Evolutionary conservation across 2,113 vertebrate species (phyloP), one percentile per base, ranked within the genome.

Genomic region (Cyprinus carpio): DNA sequence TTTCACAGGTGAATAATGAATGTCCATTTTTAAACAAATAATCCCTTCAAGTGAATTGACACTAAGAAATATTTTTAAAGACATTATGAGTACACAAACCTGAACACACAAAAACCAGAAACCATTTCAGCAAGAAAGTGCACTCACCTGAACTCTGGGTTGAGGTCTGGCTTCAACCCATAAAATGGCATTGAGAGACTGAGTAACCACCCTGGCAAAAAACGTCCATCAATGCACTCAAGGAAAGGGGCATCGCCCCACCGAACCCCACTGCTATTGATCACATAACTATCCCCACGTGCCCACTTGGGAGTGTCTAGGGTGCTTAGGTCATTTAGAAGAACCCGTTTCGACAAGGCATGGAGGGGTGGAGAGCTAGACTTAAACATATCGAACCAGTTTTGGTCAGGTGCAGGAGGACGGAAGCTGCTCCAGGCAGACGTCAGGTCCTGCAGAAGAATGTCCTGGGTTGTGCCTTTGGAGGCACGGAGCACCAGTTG

Each of bases 141-240:
- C 18, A 85, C 94, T 94, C n/a, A 97, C 98, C 97, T 97, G 93
- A 97, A 96, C 91, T 99, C 98, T 0, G 98, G 98, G 74, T 93
- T 98, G 89, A 99, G 97, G 90, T 99, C 97, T 0, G 98, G 97
- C 79, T 98, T 98, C 88, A 99, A 95, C 34, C 98, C 97, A 20
- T 98, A 99, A 95, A 98, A 99, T 13, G 97, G 92, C 1, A 96
- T 91, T 1, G 97, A 97, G 87, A 98, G 94, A 0, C 95, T 97
- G 83, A 98, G 91, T 31, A 94, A 91, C 98, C 98, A 99, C 40
- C 91, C 40, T 0, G 97, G 96, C 54, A 95, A 80, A 82, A 98
- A 96, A 4, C 72, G 92, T 0, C 96, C 94, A 0, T 95, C 94
- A 58, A 92, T 91, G 77, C 98, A 99, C 87, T 97, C 97, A 72